Conservation (phyloP, 2,797 vertebrate genomes). For the Lithobates sylvaticus region DNA sequence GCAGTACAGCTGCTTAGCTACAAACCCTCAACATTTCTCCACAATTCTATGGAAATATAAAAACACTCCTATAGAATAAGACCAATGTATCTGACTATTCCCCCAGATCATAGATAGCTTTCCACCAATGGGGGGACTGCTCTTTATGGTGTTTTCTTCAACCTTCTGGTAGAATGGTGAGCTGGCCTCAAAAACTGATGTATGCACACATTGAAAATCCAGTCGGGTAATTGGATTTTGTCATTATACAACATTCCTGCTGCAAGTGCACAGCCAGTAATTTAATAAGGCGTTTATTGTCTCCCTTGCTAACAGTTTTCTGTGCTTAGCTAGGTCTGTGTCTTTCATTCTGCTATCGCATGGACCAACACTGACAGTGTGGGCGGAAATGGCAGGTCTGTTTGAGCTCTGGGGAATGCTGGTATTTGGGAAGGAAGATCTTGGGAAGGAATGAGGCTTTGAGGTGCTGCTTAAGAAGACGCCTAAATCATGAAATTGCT, state of each 20-base stretch:
- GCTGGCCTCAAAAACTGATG: neutral
- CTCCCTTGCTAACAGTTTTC: constrained; percentile 35
- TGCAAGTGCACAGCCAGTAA: constrained; percentile 42
- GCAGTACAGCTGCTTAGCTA: too few species aligned
- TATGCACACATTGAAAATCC: constrained; percentile 21
- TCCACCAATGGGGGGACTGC: too few species aligned
- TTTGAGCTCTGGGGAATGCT: neutral
- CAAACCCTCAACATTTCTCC: too few species aligned
- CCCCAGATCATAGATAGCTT: too few species aligned
- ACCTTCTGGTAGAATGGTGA: neutral
- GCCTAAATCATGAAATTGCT: too few species aligned
- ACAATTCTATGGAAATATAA: too few species aligned
- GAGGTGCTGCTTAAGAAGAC: too few species aligned
- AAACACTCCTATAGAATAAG: too few species aligned
- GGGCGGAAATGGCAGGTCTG: constrained; percentile 16
- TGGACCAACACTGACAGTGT: neutral
- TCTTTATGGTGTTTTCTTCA: too few species aligned
- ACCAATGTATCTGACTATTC: too few species aligned
- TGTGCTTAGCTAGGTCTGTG: constrained; percentile 34
- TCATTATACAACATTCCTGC: constrained; percentile 49
- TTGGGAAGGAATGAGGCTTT: constrained; percentile 1
- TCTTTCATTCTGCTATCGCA: constrained; percentile 46
- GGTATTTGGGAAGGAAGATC: constrained; percentile 13
- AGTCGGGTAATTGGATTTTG: constrained; percentile 40
- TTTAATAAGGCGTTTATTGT: constrained; percentile 58